Base-by-base conservation (phyloP, 2,888 invertebrate genomes). In the Danaus chrysippus region DNA sequence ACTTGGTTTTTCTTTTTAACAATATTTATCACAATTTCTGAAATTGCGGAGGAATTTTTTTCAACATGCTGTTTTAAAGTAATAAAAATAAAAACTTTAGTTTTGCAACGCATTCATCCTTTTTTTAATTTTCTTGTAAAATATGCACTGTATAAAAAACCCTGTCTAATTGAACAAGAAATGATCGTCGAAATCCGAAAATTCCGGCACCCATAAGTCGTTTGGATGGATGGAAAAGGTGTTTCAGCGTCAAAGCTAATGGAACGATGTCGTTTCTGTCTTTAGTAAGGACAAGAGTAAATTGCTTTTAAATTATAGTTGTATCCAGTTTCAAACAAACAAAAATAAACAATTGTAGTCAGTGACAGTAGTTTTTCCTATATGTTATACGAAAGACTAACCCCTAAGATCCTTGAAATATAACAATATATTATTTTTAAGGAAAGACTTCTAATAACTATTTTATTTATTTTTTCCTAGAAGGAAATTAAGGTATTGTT, bases 141-240 rank as follows among this genome's bases (percentile, higher is more conserved):
- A 17, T 17, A 11, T 17, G 15, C 3, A 17, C n/a, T 10, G 15
- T 10, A 17, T 46, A 46, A 0, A 46, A 11, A 46, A 8, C 6
- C 15, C 54, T 66, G 52, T 59, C 41, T 59, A 56, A 63, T 56
- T 59, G 54, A 63, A 63, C 53, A 54, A 56, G n/a, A n/a, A n/a
- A n/a, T n/a, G n/a, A n/a, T n/a, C n/a, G n/a, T n/a, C n/a, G 49
- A 49, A 49, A 17, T 49, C 17, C 17, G 42, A 66, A 64, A 64
- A 49, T 46, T 66, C 64, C 60, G 64, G 64, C n/a, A 60, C 62
- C 60, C 64, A 64, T 66, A 64, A 66, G 66, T 42, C 60, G 58
- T 59, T 56, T 64, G 66, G 64, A 66, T 66, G 62, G 54, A 59
- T 58, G 64, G 55, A 58, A 54, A 60, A 66, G 66, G 66, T 66